Conservation (phyloP, 2,888 invertebrate species). For the Cerastis rubricosa region DNA sequence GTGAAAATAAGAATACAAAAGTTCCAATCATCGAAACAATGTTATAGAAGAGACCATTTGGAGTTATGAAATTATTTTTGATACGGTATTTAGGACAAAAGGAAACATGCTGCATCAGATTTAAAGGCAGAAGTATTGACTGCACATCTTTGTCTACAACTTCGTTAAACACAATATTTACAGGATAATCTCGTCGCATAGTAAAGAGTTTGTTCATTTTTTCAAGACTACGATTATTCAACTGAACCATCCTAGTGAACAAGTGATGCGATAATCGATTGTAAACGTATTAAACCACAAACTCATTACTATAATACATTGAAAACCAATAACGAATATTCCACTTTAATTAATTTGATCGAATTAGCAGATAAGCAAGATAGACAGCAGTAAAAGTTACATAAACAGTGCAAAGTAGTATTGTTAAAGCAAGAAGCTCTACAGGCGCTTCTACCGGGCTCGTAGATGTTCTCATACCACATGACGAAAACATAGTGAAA, state of each 20-base stretch:
- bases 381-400: not conserved
- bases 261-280: not conserved
- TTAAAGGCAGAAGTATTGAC: slow-evolving; percentile 52
- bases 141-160: slow-evolving; percentile 53
- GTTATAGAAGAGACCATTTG: slow-evolving; percentile 21
- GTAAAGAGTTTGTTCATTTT: slow-evolving; percentile 1
- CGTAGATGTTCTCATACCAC: no score
- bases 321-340: not conserved
- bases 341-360: not conserved
- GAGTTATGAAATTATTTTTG: slow-evolving; percentile 45
- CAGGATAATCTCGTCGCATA: not conserved
- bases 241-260: no score
- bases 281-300: not conserved
- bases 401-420: no score
- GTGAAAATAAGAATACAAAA: not conserved
- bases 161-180: slow-evolving; percentile 25
- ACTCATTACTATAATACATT: not conserved
- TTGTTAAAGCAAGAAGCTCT: no score
- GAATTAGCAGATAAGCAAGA: not conserved
- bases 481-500: no score
- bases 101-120: slow-evolving; percentile 44
- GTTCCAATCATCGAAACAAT: slow-evolving; percentile 14
- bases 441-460: no score
- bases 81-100: slow-evolving; percentile 56
- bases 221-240: not conserved